Percentiles rank a stretch among this genome's conserved stretches.
Conservation (phyloP, 2,797 vertebrate genomes). For the Lagodon rhomboides region DNA sequence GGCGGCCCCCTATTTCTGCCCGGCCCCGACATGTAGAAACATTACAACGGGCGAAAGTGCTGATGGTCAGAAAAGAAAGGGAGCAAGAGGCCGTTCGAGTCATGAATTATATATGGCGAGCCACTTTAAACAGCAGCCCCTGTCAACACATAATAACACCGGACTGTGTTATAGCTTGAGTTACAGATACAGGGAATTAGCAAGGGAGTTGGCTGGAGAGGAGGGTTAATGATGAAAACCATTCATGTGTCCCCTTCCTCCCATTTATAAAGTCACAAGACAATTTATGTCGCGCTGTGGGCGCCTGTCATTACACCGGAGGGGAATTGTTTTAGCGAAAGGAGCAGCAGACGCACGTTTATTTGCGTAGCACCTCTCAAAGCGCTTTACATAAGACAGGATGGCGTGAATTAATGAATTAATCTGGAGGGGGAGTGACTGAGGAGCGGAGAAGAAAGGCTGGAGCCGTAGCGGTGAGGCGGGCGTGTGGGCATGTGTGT, state of each 20-base stretch:
- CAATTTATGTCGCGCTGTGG: constrained; percentile 35
- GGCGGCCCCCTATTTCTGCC: constrained; percentile 59
- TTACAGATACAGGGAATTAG: constrained; percentile 59
- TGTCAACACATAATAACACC: constrained; percentile 83
- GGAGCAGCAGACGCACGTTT: constrained; percentile 2
- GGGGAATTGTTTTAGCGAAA: constrained; percentile 28
- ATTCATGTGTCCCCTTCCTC: constrained; percentile 46
- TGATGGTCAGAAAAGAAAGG: constrained; percentile 83
- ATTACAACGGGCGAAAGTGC: constrained; percentile 81
- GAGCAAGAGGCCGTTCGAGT: constrained; percentile 69
- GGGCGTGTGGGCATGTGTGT: constrained; percentile 10
- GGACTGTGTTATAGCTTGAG: constrained; percentile 67
- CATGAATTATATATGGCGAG: constrained; percentile 86
- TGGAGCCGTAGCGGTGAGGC: constrained; percentile 16
- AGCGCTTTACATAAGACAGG: constrained; percentile 1
- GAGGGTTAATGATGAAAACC: constrained; percentile 53
- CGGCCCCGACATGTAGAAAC: constrained; percentile 68
- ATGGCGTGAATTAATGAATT: constrained; percentile 7
- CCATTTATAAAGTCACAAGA: constrained; percentile 49
- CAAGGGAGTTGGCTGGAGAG: constrained; percentile 37
- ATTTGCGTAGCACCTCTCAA: neutral
- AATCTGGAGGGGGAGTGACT: constrained; percentile 4
- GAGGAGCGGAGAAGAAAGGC: constrained; percentile 27
- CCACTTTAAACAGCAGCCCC: constrained; percentile 83
- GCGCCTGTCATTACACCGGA: constrained; percentile 23